Evolutionary conservation across 2,113 vertebrate genomes (phyloP).

Genomic region (Halcyon malimbica): DNA sequence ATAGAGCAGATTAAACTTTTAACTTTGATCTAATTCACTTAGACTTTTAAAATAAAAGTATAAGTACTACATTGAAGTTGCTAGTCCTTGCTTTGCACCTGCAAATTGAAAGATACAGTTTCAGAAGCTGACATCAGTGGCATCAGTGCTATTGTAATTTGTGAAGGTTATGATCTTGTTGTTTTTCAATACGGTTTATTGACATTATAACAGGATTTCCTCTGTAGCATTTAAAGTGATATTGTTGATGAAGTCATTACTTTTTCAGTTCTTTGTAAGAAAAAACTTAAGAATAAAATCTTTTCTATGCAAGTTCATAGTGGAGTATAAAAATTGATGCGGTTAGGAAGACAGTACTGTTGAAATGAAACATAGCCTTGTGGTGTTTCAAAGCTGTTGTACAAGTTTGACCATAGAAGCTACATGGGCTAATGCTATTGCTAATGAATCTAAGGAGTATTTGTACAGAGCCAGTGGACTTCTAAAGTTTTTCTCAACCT

Average conservation of each 20-base stretch:
- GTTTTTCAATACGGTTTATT: neutral
- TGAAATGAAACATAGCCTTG: neutral
- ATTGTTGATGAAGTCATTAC: neutral
- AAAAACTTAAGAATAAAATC: neutral
- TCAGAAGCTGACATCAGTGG: neutral
- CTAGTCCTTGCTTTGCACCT: neutral
- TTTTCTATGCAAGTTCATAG: neutral
- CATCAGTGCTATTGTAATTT: neutral
- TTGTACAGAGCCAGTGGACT: neutral
- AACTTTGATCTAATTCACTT: neutral
- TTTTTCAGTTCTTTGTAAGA: neutral
- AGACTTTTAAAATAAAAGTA: neutral
- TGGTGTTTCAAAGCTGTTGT: neutral
- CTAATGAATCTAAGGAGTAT: neutral
- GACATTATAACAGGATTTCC: neutral
- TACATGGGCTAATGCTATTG: neutral
- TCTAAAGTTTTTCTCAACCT: neutral
- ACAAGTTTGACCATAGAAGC: neutral
- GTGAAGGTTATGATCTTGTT: neutral
- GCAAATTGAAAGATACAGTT: fast-evolving
- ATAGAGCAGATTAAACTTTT: neutral
- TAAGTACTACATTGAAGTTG: neutral
- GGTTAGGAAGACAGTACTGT: neutral
- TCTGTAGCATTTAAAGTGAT: neutral
- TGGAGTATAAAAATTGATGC: neutral